A percentile compares a stretch with the other conserved stretches of the same genome.
Evolutionary conservation across 1,140 invertebrate species (phyloP).

Genomic region (Himalopsyche phryganea): DNA sequence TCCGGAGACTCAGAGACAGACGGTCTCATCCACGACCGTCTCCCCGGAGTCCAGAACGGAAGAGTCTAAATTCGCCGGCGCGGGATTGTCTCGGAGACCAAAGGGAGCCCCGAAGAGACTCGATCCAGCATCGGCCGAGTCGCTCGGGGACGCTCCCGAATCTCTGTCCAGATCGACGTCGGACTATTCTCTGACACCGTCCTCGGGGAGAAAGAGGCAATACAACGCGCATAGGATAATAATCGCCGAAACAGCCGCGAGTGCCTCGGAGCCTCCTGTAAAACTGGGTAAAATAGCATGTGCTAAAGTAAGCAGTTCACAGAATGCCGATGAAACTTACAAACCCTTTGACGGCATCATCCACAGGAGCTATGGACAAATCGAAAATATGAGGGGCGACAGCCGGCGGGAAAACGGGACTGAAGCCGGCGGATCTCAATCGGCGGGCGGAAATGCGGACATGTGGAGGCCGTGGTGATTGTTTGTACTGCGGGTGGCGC

Average conservation of each 20-base stretch:
- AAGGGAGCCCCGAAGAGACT: conserved; percentile 11
- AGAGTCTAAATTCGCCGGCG: conserved; percentile 9
- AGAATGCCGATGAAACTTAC: conserved; percentile 12
- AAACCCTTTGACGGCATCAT: not conserved
- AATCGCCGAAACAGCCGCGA: not conserved
- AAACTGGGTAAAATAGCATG: conserved; percentile 42
- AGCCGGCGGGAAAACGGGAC: not conserved
- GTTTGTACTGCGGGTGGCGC: too few relatives aligned
- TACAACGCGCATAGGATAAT: too few relatives aligned
- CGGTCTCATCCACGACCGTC: conserved; percentile 60
- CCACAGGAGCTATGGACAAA: too few relatives aligned
- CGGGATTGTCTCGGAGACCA: not conserved
- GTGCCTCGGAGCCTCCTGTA: conserved; percentile 13
- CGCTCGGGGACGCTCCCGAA: conserved; percentile 1
- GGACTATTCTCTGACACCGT: conserved; percentile 23
- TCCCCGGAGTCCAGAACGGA: conserved; percentile 45
- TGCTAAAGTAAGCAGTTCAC: conserved; percentile 39
- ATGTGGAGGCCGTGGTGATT: conserved; percentile 33
- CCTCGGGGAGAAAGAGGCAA: conserved; percentile 28
- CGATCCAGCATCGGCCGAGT: not conserved
- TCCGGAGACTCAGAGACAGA: conserved; percentile 58
- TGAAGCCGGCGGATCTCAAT: conserved; percentile 12
- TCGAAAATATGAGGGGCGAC: conserved; percentile 1
- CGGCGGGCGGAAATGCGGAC: conserved; percentile 2
- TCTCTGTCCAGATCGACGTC: conserved; percentile 36